Conservation (phyloP, 1,140 invertebrate genomes). For the Rhizoglyphus robini region DNA sequence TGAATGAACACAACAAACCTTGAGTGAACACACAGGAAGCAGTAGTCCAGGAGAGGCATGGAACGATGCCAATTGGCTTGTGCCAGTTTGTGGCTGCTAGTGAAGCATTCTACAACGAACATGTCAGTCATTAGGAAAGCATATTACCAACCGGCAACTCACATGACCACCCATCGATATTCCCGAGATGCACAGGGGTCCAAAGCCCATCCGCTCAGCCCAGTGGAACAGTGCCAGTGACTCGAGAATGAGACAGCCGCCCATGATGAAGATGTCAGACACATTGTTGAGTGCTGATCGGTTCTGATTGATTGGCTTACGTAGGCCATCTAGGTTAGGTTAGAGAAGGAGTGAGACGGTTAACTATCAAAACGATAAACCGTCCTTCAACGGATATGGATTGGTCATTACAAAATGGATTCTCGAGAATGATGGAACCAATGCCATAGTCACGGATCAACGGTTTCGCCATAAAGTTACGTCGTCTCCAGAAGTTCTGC, state of each 20-base stretch:
- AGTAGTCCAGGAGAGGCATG: conserved; percentile 92
- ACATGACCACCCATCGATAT: conserved; percentile 99
- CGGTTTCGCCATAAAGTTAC: conserved; percentile 77
- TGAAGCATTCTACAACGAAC: conserved; percentile 76
- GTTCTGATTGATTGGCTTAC: conserved; percentile 37
- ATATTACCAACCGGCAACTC: no score
- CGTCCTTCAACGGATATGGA: no score
- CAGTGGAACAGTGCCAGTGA: conserved; percentile 80
- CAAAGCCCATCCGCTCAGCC: conserved; percentile 68
- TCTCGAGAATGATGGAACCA: conserved; percentile 85
- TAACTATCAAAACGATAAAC: not conserved
- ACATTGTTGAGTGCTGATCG: conserved; percentile 87
- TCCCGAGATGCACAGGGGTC: conserved; percentile 83
- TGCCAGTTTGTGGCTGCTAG: conserved; percentile 86
- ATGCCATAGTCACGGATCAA: conserved; percentile 76
- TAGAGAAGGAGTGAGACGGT: not conserved
- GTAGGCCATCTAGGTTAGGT: conserved; percentile 10
- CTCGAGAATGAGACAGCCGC: conserved; percentile 86
- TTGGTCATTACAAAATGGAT: conserved; percentile 70
- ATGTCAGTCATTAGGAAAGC: no score
- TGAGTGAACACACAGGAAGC: conserved; percentile 88
- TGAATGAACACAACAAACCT: conserved; percentile 39
- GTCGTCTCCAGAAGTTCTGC: conserved; percentile 81
- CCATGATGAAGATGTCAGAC: conserved; percentile 98
- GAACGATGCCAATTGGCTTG: conserved; percentile 77